Evolutionary conservation across 2,888 invertebrate genomes (phyloP).

Genomic region (Athrips mouffetella): DNA sequence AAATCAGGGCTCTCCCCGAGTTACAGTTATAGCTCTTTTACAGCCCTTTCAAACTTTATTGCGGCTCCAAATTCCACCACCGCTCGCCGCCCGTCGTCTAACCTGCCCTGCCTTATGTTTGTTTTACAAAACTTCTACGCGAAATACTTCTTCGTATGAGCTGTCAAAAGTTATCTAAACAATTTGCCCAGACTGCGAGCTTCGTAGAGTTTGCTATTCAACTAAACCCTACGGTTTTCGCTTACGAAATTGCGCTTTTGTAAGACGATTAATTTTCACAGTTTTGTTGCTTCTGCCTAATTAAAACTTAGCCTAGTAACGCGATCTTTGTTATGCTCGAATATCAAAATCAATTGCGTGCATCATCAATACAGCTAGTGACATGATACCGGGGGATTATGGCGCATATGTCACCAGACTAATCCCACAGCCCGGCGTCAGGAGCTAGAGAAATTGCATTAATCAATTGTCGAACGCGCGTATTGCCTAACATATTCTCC

Average conservation of each 20-base stretch:
- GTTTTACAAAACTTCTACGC: conserved; percentile 54
- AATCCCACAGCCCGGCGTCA: conserved; percentile 41
- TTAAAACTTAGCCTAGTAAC: neutral
- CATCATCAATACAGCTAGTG: neutral
- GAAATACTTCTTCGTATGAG: conserved; percentile 26
- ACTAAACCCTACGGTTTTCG: neutral
- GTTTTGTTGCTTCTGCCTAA: neutral
- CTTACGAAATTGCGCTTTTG: neutral
- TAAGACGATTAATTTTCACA: neutral
- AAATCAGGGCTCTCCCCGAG: conserved; percentile 71
- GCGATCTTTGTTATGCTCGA: neutral
- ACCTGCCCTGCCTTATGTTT: conserved; percentile 53
- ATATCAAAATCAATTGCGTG: neutral
- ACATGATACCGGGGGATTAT: neutral
- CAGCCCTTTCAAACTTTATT: conserved; percentile 77
- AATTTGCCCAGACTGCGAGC: conserved; percentile 6
- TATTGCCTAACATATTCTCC: conserved; percentile 41
- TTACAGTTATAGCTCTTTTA: conserved; percentile 77
- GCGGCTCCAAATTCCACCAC: conserved; percentile 69
- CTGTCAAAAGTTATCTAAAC: conserved; percentile 11
- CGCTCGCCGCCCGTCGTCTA: conserved; percentile 29
- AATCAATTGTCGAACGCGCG: conserved; percentile 68
- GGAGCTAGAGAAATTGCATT: conserved; percentile 63
- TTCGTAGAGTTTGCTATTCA: neutral
- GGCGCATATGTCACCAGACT: conserved; percentile 31